phyloP scores from a whole-genome alignment of 2,797 vertebrate species.

The Mormyrops boulengeri region DNA sequence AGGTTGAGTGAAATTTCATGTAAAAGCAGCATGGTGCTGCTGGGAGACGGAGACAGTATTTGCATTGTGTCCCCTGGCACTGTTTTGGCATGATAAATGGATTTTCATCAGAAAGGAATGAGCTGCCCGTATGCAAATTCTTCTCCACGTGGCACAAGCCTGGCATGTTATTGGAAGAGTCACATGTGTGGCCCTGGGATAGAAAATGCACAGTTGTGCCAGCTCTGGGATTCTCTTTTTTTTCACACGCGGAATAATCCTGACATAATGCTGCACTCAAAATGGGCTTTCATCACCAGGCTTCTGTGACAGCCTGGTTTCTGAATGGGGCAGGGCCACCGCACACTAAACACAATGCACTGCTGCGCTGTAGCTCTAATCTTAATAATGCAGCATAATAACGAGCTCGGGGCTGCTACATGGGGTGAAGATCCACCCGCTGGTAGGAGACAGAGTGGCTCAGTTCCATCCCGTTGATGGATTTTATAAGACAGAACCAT shows the following conservation, averaged over 20 bases:
- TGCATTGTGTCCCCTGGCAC: neutral
- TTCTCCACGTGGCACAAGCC: neutral
- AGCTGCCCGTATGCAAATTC: neutral
- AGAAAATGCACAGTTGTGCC: neutral
- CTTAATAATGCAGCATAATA: conserved; percentile 60
- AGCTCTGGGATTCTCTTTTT: neutral
- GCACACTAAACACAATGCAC: conserved; percentile 38
- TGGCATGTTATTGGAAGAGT: neutral
- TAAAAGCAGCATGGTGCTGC: neutral
- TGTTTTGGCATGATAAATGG: conserved; percentile 4
- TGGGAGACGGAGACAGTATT: neutral
- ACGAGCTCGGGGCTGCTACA: conserved; percentile 35
- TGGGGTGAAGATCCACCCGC: conserved; percentile 27
- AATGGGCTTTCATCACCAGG: conserved; percentile 35
- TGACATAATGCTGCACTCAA: conserved; percentile 40
- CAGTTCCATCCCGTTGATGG: conserved; percentile 22
- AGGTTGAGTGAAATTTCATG: neutral
- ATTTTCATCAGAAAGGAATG: neutral
- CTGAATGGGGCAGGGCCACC: conserved; percentile 4
- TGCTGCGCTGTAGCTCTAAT: conserved; percentile 48
- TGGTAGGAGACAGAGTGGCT: conserved; percentile 27
- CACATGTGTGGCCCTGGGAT: neutral
- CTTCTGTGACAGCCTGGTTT: conserved; percentile 33
- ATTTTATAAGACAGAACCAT: conserved; percentile 16
- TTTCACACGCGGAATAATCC: conserved; percentile 41